Conservation (phyloP, 2,797 vertebrate genomes). For the Pteronotus mesoamericanus region DNA sequence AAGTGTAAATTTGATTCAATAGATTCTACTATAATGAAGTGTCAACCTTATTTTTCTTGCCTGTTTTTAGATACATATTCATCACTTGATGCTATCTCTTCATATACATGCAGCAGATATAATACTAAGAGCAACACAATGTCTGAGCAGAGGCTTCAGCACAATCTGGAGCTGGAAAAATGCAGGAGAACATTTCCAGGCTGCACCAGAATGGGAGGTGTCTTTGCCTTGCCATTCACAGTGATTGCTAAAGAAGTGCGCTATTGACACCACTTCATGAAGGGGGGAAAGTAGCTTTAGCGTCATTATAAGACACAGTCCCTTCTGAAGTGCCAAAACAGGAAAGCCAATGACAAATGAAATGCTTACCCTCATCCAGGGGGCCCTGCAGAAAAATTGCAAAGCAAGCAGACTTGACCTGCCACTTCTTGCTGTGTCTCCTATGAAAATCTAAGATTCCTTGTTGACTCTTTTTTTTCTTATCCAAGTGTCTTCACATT, state of each 20-base stretch:
- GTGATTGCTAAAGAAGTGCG: not conserved
- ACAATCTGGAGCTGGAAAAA: not conserved
- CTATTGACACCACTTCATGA: not conserved
- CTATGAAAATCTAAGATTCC: not conserved
- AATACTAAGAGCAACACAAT: not conserved
- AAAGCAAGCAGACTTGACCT: not conserved
- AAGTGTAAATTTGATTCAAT: slow-evolving; percentile 61
- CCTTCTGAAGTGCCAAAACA: slow-evolving; percentile 1
- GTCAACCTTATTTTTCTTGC: not conserved
- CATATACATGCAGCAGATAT: not conserved
- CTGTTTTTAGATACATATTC: slow-evolving; percentile 56
- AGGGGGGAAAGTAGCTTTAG: not conserved
- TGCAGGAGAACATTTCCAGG: not conserved
- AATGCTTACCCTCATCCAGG: not conserved
- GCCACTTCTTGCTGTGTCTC: not conserved
- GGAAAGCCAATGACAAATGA: not conserved
- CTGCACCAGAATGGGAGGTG: not conserved
- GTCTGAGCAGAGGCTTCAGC: not conserved
- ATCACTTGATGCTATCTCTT: slow-evolving; percentile 56
- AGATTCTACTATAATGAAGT: slow-evolving; percentile 57
- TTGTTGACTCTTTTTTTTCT: not conserved
- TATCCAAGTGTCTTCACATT: no score
- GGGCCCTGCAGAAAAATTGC: not conserved
- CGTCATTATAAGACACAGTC: not conserved
- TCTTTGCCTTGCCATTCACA: slow-evolving; percentile 1